Base-by-base conservation (phyloP, 2,888 invertebrate species). In the Seladonia tumulorum region DNA sequence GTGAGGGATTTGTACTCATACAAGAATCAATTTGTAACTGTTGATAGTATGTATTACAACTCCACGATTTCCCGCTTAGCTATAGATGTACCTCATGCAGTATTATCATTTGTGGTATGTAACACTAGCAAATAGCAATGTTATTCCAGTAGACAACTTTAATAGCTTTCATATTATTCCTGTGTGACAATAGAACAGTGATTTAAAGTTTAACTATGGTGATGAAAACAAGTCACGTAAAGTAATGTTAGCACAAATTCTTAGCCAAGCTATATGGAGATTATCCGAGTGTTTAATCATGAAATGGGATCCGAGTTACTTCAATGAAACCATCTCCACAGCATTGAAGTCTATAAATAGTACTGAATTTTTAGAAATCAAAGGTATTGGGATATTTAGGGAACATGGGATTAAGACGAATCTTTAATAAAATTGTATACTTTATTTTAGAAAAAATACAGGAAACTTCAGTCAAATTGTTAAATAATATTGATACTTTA, bases 201-300 rank as follows among this genome's bases (percentile, higher is more conserved):
- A 80, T 80, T 49, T 70, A 53, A 77, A 86, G 25, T 47, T 70
- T 39, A 74, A 76, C 4, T 60, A 78, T 35, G 76, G 42, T 7
- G 49, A 85, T 66, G 78, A 74, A 66, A 82, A 78, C 22, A 75
- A 83, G 76, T 72, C 49, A 22, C 85, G 84, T 76, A 83, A 88
- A 72, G 90, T 88, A 84, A 86, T 87, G 78, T 82, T 95, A 72
- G 89, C 92, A 2, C 91, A 93, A 91, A 91, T 94, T 77, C 79
- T 94, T 82, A 91, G 91, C n/a, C 82, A 92, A 57, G 92, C 91
- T 77, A 79, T 95, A 53, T 95, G 94, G 94, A 92, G 90, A 84
- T 87, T 95, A 45, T 95, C 95, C 0, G 94, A 94, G 66, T 93
- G 92, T 83, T 90, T 92, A 78, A 79, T 93, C 73, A 87, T 94